A percentile compares a stretch with the other conserved stretches of the same genome.
Evolutionary conservation across 2,888 invertebrate species (phyloP).

Genomic region (Willowsia nigromaculata): DNA sequence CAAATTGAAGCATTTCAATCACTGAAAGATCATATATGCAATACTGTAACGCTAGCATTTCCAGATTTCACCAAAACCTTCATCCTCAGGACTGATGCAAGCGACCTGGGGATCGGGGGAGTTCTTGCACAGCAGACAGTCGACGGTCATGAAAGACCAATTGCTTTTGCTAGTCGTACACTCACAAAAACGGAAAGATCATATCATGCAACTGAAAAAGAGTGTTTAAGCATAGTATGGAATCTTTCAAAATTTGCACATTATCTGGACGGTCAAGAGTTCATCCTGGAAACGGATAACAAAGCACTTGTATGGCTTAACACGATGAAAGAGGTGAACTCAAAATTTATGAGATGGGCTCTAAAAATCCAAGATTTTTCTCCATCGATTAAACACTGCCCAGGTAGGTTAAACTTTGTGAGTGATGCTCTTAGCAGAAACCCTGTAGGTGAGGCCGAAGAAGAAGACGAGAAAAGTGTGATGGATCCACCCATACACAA

Average conservation of each 20-base stretch:
- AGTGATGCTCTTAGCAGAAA: slow-evolving; percentile 71
- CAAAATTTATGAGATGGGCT: slow-evolving; percentile 70
- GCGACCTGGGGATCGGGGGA: slow-evolving; percentile 76
- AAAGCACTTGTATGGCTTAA: slow-evolving; percentile 69
- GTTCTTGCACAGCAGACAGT: slow-evolving; percentile 76
- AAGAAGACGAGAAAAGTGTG: slow-evolving; percentile 19
- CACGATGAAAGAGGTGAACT: slow-evolving; percentile 48
- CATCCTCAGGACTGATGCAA: slow-evolving; percentile 78
- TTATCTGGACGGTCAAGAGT: slow-evolving; percentile 74
- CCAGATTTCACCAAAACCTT: slow-evolving; percentile 76
- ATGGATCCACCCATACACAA: slow-evolving; percentile 28
- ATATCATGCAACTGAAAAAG: slow-evolving; percentile 69
- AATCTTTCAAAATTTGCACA: slow-evolving; percentile 73
- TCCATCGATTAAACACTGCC: slow-evolving; percentile 32
- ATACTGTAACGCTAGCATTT: slow-evolving; percentile 73
- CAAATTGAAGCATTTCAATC: slow-evolving; percentile 72
- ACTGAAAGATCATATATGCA: slow-evolving; percentile 70
- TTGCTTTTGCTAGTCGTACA: slow-evolving; percentile 62
- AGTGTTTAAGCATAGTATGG: slow-evolving; percentile 76
- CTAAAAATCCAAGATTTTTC: slow-evolving; percentile 69
- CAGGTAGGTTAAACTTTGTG: slow-evolving; percentile 60
- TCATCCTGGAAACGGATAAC: slow-evolving; percentile 76
- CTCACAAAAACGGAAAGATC: slow-evolving; percentile 60
- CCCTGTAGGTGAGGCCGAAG: slow-evolving; percentile 44
- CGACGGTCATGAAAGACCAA: slow-evolving; percentile 61